Base-by-base conservation (phyloP, 2,888 invertebrate species). In the Melanophora roralis region DNA sequence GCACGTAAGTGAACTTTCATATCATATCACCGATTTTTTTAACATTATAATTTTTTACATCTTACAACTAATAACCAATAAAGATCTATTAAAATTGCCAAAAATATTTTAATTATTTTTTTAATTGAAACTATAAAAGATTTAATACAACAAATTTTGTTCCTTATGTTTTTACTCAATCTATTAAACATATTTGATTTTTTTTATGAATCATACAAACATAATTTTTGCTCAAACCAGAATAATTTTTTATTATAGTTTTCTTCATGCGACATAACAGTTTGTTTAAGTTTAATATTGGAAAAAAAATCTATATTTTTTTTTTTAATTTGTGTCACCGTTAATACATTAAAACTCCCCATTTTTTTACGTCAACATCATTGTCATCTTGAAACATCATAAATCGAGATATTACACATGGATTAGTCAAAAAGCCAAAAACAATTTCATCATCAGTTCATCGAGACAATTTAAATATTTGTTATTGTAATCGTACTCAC, bases 91-190 rank as follows among this genome's bases (percentile, higher is more conserved):
- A 5, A 5, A 27, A 27, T 27, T 27, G 27, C 27, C 27, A 27
- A 27, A 6, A 27, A 27, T 6, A 27, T 5, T 5, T 5, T 5
- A 27, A 27, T 27, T 27, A 3, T 27, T 27, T 27, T n/a, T n/a
- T n/a, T n/a, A n/a, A n/a, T n/a, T n/a, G n/a, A n/a, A n/a, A n/a
- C n/a, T n/a, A n/a, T n/a, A n/a, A 27, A 3, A 36, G 11, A 9
- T 36, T 11, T 36, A 6, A 9, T 23, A 11, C 6, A n/a, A 47
- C 11, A 27, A 32, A 43, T 9, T 45, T 23, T 45, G 6, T 21
- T 68, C 40, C 45, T 67, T 67, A 60, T 76, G 45, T 67, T 80
- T 78, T 80, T 80, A 80, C 80, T 80, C 80, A 80, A 80, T 80
- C 80, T 80, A 76, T 80, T 51, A 36, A 49, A 51, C 47, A 16